Base-by-base conservation (phyloP, 1,140 invertebrate species). In the Delia radicum region DNA sequence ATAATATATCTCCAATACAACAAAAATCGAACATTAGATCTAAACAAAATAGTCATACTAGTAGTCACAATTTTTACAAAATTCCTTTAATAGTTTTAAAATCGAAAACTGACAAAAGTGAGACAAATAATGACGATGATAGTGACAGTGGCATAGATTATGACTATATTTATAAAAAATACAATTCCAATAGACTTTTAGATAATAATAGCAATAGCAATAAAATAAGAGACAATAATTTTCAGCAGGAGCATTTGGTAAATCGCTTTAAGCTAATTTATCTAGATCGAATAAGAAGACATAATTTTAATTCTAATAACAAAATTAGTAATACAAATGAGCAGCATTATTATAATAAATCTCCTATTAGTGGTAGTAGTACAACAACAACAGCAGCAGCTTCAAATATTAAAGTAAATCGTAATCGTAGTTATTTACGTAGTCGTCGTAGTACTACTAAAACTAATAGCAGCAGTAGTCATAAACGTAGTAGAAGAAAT, bases 141-240 rank as follows among this genome's bases (percentile, higher is more conserved):
- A 42, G 65, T 29, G 75, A 73, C 28, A 26, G 21, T 55, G 75
- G 73, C 7, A 48, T 15, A 73, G 33, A 33, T 12, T 12, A 3
- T 33, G 33, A 10, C 7, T 10, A 2, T 10, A 13, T 15, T 42
- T 10, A 1, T 42, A 42, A 42, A 37, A 26, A 21, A 75, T n/a
- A 63, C 10, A 63, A 55, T 31, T 31, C 42, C 31, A 15, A 73
- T 76, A 76, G 24, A 73, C 37, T 55, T 73, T 55, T 73, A 73
- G 71, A 12, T 73, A 28, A 48, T 29, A 46, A 73, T 48, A 72
- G 12, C 13, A 26, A 73, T 48, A 73, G 24, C 13, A 21, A 73
- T 73, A 33, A 46, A 26, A 5, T n/a, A 48, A 33, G n/a, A 21
- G 71, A 55, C 71, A 73, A 73, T 73, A 73, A 73, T 73, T 73